These are phyloP conservation scores for Cephalopachus bancanus DNA, from an alignment of 2,797 vertebrate genomes.

Conservation along the genomic window DNA sequence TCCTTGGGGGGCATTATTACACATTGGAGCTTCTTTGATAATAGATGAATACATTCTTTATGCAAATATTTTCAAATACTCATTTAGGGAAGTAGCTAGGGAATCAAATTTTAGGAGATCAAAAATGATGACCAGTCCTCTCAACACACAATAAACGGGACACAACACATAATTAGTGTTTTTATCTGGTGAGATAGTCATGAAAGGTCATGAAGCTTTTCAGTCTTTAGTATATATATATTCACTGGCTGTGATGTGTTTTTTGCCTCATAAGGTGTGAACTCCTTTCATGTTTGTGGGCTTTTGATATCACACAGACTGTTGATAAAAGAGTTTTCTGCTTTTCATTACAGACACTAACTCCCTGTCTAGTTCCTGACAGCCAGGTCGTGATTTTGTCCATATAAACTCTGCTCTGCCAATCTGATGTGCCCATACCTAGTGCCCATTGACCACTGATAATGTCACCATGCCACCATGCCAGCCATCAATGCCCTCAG, in stretches of 20 bases:
- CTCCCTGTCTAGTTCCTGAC: background rate
- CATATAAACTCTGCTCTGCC: background rate
- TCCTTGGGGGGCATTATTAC: background rate
- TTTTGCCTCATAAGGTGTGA: background rate
- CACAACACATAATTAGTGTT: background rate
- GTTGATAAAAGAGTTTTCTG: background rate
- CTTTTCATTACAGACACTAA: background rate
- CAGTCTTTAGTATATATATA: background rate
- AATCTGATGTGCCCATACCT: no score
- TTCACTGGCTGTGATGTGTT: background rate
- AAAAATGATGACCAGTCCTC: background rate
- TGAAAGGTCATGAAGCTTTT: background rate
- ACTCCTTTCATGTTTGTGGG: background rate
- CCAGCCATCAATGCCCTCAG: background rate
- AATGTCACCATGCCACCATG: accelerated
- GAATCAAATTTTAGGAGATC: background rate
- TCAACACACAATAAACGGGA: background rate
- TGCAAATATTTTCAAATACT: background rate
- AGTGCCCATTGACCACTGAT: no score
- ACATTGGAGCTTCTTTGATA: background rate
- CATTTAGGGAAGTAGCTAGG: background rate
- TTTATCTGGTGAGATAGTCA: background rate
- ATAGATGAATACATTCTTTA: background rate
- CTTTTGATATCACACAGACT: background rate
- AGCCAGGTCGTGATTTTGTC: background rate